A percentile compares a stretch with the other conserved stretches of the same genome.
These are phyloP conservation scores for Zaprionus kolodkinae DNA, from an alignment of 1,140 invertebrate genomes.

Conservation along the genomic window DNA sequence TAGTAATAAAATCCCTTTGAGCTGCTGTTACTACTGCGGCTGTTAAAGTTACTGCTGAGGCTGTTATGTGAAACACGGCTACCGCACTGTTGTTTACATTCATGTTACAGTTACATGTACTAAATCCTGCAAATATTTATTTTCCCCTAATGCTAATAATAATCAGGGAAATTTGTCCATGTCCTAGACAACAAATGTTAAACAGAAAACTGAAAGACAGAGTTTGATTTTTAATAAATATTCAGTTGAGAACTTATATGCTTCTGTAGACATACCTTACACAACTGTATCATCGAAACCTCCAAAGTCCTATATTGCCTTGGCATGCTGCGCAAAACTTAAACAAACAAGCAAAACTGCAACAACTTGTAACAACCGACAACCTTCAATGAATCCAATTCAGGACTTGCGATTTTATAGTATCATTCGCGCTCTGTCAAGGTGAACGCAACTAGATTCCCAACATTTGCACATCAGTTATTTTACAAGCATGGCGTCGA, in stretches of 20 bases:
- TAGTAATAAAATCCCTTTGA: background rate
- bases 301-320: background rate
- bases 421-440: slow-evolving; percentile 39
- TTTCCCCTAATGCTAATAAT: background rate
- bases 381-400: background rate
- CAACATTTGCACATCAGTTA: slow-evolving; percentile 67
- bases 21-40: background rate
- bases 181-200: background rate
- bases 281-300: too few species aligned
- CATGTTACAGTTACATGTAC: background rate
- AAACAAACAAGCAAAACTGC: background rate
- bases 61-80: background rate
- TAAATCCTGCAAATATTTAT: background rate
- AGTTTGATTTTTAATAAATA: background rate
- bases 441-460: slow-evolving; percentile 58
- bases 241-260: too few species aligned
- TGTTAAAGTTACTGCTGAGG: too few species aligned
- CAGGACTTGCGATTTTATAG: slow-evolving; percentile 1
- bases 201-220: background rate
- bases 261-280: too few species aligned
- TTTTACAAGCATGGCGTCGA: slow-evolving; percentile 57
- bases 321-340: background rate
- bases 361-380: background rate
- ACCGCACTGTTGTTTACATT: background rate
- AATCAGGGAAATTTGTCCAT: background rate